phyloP scores from a whole-genome alignment of 2,113 vertebrate species.

The Odontesthes bonariensis region DNA sequence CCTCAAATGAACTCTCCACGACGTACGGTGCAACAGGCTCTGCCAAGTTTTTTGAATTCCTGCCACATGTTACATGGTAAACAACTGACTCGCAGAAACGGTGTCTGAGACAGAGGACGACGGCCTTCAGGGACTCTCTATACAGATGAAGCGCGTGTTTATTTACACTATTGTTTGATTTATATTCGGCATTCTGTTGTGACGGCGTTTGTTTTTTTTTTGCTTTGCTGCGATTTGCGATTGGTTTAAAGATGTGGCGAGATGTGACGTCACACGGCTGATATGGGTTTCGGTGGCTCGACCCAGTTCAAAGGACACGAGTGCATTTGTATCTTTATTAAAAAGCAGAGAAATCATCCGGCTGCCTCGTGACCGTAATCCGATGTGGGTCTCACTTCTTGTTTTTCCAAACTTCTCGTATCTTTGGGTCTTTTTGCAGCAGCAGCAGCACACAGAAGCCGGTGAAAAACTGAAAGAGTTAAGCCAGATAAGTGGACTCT shows the following conservation, averaged over 20 bases:
- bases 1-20: constrained; percentile 83
- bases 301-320: constrained; percentile 66
- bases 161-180: constrained; percentile 74
- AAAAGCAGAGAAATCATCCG: constrained; percentile 3
- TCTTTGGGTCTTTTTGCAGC: constrained; percentile 36
- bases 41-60: constrained; percentile 80
- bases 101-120: constrained; percentile 44
- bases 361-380: background rate
- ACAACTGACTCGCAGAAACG: constrained; percentile 71
- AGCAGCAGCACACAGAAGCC: constrained; percentile 23
- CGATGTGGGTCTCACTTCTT: background rate
- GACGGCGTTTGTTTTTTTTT: constrained; percentile 37
- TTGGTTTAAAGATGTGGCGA: constrained; percentile 93
- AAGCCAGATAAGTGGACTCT: constrained; percentile 63
- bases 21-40: constrained; percentile 73
- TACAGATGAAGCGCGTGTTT: constrained; percentile 41
- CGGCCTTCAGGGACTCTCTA: constrained; percentile 12
- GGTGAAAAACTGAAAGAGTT: constrained; percentile 53
- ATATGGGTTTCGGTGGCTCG: constrained; percentile 76
- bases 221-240: constrained; percentile 77
- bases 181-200: constrained; percentile 31
- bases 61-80: constrained; percentile 77
- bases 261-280: constrained; percentile 91
- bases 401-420: constrained; percentile 6
- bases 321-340: constrained; percentile 7